Evolutionary conservation across 1,140 invertebrate genomes (phyloP), one percentile per base, ranked within the genome.

Genomic region (Bombus pascuorum): DNA sequence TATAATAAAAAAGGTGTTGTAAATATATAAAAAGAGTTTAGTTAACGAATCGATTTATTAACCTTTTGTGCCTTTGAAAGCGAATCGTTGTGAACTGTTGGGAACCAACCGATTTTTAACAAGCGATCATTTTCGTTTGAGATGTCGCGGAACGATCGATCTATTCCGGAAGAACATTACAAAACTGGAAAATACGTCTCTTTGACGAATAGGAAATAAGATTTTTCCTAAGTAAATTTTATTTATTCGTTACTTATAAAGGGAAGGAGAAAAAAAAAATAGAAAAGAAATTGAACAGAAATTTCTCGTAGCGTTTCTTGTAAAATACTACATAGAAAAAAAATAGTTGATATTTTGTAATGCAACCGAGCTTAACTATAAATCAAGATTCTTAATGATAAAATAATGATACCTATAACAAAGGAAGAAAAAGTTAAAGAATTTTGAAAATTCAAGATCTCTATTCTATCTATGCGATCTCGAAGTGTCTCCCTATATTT

Each of bases 11-110:
- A 66, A 66, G 53, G 28, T 47, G 8, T 62, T 84, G 83, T 84
- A 84, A 79, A 80, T 62, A 78, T 72, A 62, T 62, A 44, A 83
- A 53, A 70, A 13, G 10, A 66, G 28, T 83, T 83, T 83, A 78
- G 74, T 83, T 83, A 59, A 77, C 44, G 42, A 77, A 57, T 77
- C 65, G 74, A 77, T 80, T 85, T 59, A 85, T 72, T 85, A 68
- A 85, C 83, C 83, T 85, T 85, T 72, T 28, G 76, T 85, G 76
- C 83, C 83, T 80, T 85, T 47, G 22, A 59, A 66, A 65, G 72
- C 53, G 57, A 85, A 85, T 85, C 34, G 75, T 80, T 72, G 47
- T 71, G n/a, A 84, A 71, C 68, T 85, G 39, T 80, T 71, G 83
- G 83, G 83, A 85, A 85, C 25, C 83, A 85, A 72, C 9, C 59